Base-by-base conservation (phyloP, 1,140 invertebrate genomes). In the Tenebrio molitor region DNA sequence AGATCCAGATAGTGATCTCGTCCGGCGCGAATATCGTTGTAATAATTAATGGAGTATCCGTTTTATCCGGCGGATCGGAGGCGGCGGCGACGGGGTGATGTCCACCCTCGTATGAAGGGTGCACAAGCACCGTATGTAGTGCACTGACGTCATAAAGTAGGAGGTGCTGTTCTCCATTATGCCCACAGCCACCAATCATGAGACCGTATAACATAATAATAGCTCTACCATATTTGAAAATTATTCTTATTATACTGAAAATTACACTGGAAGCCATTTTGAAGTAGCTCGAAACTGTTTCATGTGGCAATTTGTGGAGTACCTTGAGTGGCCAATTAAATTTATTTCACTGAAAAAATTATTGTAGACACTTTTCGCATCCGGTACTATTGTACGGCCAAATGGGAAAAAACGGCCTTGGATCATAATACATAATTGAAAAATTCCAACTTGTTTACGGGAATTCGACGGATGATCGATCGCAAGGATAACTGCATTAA, bases 141-240 rank as follows among this genome's bases (percentile, higher is more conserved):
- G 41, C 19, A 3, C 16, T 73, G 16, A 64, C 70, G 34, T 72
- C 68, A 65, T 58, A 34, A 71, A 34, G 73, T 72, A 63, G 76
- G 76, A 71, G 74, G 74, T 23, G 72, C 74, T 42, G 46, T 42
- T 23, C 14, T 29, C 44, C 50, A 73, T 69, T 70, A 68, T 72
- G 62, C 53, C 39, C 25, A 17, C 46, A 69, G 39, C 77, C 73
- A 64, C 78, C 78, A 79, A 79, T 79, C 74, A 64, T 70, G 72
- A 77, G 58, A 58, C 74, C 39, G 50, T 74, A 69, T 67, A 70
- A 72, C 76, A 42, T 80, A 78, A 80, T 79, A 78, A 79, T 77
- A 80, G 74, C 74, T 76, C 79, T 72, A 79, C 79, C 79, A 80
- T 80, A 80, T 80, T 80, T 80, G 79, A 80, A 80, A 80, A 80